Evolutionary conservation across 2,113 vertebrate species (phyloP).

Genomic region (Thryonomys swinderianus): DNA sequence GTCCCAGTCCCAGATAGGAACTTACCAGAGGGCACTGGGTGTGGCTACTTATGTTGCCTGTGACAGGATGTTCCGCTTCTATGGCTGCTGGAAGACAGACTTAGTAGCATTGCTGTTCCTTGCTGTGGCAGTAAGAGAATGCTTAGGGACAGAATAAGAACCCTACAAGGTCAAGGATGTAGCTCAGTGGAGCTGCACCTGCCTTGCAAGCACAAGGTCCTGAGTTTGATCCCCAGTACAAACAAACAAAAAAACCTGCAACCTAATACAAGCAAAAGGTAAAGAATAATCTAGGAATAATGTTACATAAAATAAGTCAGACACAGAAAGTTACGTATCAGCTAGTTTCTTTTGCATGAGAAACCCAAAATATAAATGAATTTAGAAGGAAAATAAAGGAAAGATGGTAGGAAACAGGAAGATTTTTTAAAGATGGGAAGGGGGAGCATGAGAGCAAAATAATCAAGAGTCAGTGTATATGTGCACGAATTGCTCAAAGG

Average conservation of each 20-base stretch:
- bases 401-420: not conserved
- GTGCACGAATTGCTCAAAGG: not conserved
- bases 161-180: conserved; percentile 68
- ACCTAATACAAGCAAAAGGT: conserved; percentile 80
- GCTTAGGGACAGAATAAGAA: conserved; percentile 71
- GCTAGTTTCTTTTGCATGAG: not conserved
- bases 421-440: not conserved
- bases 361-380: not conserved
- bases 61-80: conserved; percentile 77
- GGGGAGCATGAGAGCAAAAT: not conserved
- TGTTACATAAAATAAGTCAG: not conserved
- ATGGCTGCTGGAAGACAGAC: conserved; percentile 58
- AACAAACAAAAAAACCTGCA: conserved; percentile 74
- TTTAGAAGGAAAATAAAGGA: not conserved
- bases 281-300: conserved; percentile 69
- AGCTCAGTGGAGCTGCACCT: too few relatives aligned
- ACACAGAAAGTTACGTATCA: not conserved
- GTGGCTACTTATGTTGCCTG: not conserved
- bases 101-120: conserved; percentile 73
- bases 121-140: not conserved
- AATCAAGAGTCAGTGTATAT: not conserved
- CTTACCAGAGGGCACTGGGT: not conserved
- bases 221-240: too few relatives aligned
- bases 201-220: too few relatives aligned
- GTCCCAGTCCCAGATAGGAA: not conserved